Evolutionary conservation across 1,140 invertebrate species (phyloP).

Genomic region (Galleria mellonella): DNA sequence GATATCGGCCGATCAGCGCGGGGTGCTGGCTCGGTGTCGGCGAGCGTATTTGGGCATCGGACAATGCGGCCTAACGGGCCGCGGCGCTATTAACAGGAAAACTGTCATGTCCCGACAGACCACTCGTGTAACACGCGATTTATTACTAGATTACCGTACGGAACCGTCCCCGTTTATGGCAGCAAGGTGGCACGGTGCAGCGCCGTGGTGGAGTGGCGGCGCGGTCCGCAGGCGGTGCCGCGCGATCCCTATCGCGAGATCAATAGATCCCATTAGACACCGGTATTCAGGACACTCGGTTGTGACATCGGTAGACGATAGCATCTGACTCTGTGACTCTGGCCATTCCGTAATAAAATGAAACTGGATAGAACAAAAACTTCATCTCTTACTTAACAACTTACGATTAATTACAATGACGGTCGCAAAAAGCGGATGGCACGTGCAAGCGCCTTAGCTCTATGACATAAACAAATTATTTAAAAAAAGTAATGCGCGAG

Average conservation of each 20-base stretch:
- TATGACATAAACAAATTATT: conserved; percentile 2
- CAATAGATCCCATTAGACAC: background rate
- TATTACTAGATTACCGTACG: background rate
- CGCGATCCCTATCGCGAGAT: background rate
- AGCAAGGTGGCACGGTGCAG: background rate
- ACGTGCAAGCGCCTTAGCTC: background rate
- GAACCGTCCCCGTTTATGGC: background rate
- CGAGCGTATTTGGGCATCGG: too few species aligned
- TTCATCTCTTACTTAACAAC: too few species aligned
- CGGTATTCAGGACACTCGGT: background rate
- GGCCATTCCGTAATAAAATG: background rate
- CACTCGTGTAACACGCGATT: background rate
- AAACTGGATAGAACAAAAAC: background rate
- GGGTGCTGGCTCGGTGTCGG: too few species aligned
- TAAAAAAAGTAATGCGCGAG: conserved; percentile 1
- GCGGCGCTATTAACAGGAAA: background rate
- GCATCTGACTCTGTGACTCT: background rate
- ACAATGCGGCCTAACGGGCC: too few species aligned
- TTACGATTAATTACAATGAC: too few species aligned
- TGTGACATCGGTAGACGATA: background rate
- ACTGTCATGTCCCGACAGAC: background rate
- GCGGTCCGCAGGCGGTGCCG: too few species aligned
- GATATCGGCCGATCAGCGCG: too few species aligned
- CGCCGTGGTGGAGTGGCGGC: too few species aligned
- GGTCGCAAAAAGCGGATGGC: background rate